Base-by-base conservation (phyloP, 2,113 vertebrate species). In the Hemichromis elongatus region DNA sequence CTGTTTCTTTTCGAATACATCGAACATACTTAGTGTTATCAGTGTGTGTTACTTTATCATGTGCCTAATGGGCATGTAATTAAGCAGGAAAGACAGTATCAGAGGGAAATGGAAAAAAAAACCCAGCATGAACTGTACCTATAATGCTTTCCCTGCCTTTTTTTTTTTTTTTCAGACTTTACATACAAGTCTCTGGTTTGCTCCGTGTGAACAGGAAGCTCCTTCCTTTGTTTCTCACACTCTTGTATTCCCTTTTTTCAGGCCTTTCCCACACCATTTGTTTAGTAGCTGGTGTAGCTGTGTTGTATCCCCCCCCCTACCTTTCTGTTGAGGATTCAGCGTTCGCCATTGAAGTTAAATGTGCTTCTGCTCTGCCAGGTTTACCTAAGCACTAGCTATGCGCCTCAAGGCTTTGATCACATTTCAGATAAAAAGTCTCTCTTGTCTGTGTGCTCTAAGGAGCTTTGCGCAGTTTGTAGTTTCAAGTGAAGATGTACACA, bases 371-470 rank as follows among this genome's bases (percentile, higher is more conserved):
- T 87, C 59, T 80, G 86, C 89, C 82, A n/a, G 80, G 91, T 93
- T 92, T 85, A 87, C 78, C 89, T 88, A 53, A 87, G 81, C 82
- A 26, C 53, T 85, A 80, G 75, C 81, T 55, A 4, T n/a, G 89
- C 30, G 3, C 78, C 80, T 57, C n/a, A 2, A 24, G 79, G 77
- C 89, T 95, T 93, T 94, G 90, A 93, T 93, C 89, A 84, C 45
- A 7, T 86, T 78, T 90, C 70, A 83, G 82, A 92, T 87, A 83
- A 91, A 66, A 84, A 66, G 84, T 80, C 26, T 81, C 47, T 24
- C 26, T 56, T 63, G 35, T 85, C 40, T 87, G 55, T 30, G 26
- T 10, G 35, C 86, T 52, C 11, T 11, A 53, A 55, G 54, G 54
- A 79, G 80, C 81, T 75, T 70, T 52, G 52, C 73, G 40, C 53